Evolutionary conservation across 2,888 invertebrate species (phyloP), one percentile per base, ranked within the genome.

Genomic region (Drosophila helvetica): DNA sequence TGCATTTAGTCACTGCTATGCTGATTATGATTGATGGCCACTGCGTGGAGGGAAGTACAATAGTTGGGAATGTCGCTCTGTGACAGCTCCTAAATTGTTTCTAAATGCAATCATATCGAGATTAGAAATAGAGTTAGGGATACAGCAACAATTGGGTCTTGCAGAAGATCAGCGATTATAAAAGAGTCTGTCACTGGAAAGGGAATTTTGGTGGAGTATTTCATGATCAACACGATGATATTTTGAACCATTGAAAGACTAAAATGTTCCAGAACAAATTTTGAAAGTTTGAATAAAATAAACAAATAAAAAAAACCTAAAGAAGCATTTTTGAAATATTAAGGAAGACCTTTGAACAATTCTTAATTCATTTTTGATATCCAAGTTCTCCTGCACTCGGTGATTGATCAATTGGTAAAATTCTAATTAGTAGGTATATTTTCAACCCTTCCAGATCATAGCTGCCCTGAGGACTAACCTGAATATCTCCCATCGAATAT

Each of bases 1-100:
- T 65, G 65, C 48, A 64, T 65, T 66, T 66, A 66, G 66, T 65
- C 43, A 65, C 65, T 66, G 50, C 22, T 48, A 18, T 56, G 18
- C 27, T 56, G 65, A 66, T 65, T 66, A 50, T 65, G 65, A 65
- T 66, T 66, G 65, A 66, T 48, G 55, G 47, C 18, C 42, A 12
- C n/a, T 30, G 30, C 17, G 19, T 6, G 19, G 12, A 22, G 10
- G 55, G 27, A n/a, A 10, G 19, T 46, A 45, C 15, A 17, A 38
- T 38, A 17, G 50, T 38, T 27, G 65, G 55, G 30, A 18, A 38
- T 48, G 65, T 64, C 64, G 53, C 42, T 10, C 38, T 45, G 33
- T 65, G 66, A 50, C 50, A 66, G 55, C 30, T 55, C 27, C 66
- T 50, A 65, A 65, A 66, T 66, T 50, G 65, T 42, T 65, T 64